Conservation (phyloP, 2,113 vertebrate species). For the Dendrocopos noguchii region DNA sequence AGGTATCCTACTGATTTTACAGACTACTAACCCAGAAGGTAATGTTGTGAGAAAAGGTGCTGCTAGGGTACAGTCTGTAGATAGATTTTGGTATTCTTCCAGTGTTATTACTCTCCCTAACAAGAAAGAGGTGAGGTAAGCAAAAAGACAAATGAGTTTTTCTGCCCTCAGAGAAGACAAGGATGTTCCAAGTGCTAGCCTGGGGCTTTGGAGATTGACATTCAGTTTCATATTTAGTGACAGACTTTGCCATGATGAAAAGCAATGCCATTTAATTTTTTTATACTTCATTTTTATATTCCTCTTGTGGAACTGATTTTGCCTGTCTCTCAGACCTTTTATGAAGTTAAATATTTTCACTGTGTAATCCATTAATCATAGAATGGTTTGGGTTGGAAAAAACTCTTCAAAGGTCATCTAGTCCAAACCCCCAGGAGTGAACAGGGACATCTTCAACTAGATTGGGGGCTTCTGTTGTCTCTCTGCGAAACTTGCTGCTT, state of each 20-base stretch:
- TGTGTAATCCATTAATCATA: neutral
- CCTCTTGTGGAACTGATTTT: neutral
- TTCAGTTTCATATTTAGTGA: neutral
- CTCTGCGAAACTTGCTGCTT: neutral
- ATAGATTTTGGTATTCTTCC: neutral
- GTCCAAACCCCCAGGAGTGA: no score
- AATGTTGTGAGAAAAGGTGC: neutral
- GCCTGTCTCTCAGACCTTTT: neutral
- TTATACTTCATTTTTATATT: neutral
- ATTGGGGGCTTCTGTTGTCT: no score
- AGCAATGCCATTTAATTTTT: neutral
- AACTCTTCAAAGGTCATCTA: no score
- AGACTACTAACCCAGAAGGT: neutral
- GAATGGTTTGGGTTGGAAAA: neutral
- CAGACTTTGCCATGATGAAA: neutral
- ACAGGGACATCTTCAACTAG: no score
- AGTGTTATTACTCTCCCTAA: neutral
- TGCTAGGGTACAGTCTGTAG: neutral
- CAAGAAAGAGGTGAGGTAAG: neutral
- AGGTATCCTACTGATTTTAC: neutral
- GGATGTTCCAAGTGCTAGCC: neutral
- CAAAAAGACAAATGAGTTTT: neutral
- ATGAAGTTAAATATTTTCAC: neutral
- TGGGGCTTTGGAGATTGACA: neutral
- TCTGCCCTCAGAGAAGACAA: neutral